phyloP scores from a whole-genome alignment of 2,113 vertebrate genomes.

The Neofelis nebulosa region DNA sequence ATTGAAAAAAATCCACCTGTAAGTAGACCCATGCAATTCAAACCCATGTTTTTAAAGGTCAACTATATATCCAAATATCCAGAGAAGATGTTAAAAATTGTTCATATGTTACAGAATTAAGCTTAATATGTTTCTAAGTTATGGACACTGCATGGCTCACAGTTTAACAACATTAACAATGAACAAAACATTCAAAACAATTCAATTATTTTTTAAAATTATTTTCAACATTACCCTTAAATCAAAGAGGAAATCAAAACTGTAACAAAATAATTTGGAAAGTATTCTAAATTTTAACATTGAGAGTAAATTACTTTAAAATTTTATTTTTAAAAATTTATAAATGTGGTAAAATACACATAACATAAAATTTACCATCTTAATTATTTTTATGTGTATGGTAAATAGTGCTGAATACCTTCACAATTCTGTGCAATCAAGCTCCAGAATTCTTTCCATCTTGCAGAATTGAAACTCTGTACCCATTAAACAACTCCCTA shows the following conservation, averaged over 20 bases:
- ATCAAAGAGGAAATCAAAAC: conserved; percentile 20
- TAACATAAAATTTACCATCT: neutral
- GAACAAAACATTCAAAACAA: conserved; percentile 15
- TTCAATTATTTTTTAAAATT: neutral
- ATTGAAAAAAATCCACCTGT: neutral
- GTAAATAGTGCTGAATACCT: neutral
- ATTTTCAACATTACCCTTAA: conserved; percentile 7
- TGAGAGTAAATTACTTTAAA: neutral
- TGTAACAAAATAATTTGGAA: neutral
- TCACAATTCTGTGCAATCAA: neutral
- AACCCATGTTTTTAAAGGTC: neutral
- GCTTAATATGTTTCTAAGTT: conserved; percentile 7
- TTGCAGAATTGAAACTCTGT: neutral
- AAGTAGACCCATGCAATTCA: neutral
- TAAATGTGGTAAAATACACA: neutral
- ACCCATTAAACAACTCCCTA: neutral
- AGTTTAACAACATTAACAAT: neutral
- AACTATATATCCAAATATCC: neutral
- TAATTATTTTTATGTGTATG: neutral
- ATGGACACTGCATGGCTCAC: neutral
- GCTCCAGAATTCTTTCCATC: neutral
- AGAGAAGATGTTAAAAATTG: neutral
- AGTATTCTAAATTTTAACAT: conserved; percentile 30
- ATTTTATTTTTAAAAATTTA: neutral
- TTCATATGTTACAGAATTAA: neutral